Base-by-base conservation (phyloP, 1,140 invertebrate species). In the Meloidogyne hapla region DNA sequence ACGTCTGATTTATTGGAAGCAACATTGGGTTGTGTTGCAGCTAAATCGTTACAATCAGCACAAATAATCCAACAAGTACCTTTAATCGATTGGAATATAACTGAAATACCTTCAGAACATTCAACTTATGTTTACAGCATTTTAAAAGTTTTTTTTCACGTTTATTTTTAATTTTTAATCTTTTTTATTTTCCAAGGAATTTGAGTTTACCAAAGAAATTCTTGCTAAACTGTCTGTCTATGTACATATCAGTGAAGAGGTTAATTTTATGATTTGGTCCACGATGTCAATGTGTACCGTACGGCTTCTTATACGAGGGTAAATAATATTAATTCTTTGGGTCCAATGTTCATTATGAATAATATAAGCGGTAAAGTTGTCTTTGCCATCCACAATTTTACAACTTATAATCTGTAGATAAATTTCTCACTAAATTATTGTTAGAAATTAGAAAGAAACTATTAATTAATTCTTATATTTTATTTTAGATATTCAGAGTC, bases 101-200 rank as follows among this genome's bases (percentile, higher is more conserved):
- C 88, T 76, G 94, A 96, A 84, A 93, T 99, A 0, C 94, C 94
- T 89, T 94, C 93, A 26, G 93, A 97, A 82, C 96, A 99, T 86
- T 96, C 93, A 85, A 88, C 89, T 13, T 99, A 99, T 88, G 90
- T 92, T 13, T 91, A 91, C 81, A 81, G 87, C 48, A 80, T 91
- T 40, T 33, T 71, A 9, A 68, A 76, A 28, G 77, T 79, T 26
- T 81, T 5, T 23, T 26, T 69, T 69, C n/a, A 23, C 6, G 9
- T 28, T 45, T 45, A 40, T 48, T 69, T 77, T 0, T 33, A 9
- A 45, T 69, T 74, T 21, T 21, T 15, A 21, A 40, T 26, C 1
- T 15, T 26, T 13, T 75, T 76, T 21, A 15, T 25, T 72, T 75
- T 63, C 75, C 33, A 33, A 84, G 83, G 85, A 85, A 23, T 75